Evolutionary conservation across 2,888 invertebrate genomes (phyloP).

Genomic region (Athetis lepigone): DNA sequence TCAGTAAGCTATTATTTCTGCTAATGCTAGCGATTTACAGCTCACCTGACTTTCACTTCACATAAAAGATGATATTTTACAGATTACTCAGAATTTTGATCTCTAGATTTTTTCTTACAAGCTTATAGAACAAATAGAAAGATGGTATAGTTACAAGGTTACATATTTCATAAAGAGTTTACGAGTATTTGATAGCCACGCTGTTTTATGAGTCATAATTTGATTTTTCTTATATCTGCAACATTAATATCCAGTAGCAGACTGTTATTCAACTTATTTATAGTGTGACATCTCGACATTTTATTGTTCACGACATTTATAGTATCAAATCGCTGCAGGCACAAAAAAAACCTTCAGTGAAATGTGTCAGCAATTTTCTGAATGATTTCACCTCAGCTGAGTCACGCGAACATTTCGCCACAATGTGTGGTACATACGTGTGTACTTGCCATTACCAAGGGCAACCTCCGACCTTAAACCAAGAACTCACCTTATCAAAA

Average conservation of each 20-base stretch:
- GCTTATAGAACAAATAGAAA: too few species aligned
- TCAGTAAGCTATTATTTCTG: too few species aligned
- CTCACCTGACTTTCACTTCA: too few species aligned
- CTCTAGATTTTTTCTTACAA: not conserved
- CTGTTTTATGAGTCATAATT: conserved; percentile 52
- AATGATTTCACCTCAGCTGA: conserved; percentile 71
- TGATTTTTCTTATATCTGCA: conserved; percentile 33
- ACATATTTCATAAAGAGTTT: conserved; percentile 32
- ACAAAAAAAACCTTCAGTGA: conserved; percentile 52
- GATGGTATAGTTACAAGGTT: conserved; percentile 12
- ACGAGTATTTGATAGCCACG: conserved; percentile 49
- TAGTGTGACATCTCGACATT: conserved; percentile 35
- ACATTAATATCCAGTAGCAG: conserved; percentile 40
- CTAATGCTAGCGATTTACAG: too few species aligned
- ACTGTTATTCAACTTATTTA: conserved; percentile 36
- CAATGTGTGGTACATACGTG: conserved; percentile 63
- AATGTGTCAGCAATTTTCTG: conserved; percentile 72
- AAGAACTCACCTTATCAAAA: conserved; percentile 86
- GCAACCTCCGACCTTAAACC: conserved; percentile 81
- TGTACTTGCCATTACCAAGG: conserved; percentile 78
- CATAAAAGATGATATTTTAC: too few species aligned
- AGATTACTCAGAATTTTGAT: not conserved
- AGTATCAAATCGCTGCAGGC: conserved; percentile 48
- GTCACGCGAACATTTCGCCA: conserved; percentile 81
- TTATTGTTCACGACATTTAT: conserved; percentile 45